These are phyloP conservation scores for Eulemur mongoz DNA, from an alignment of 2,797 vertebrate genomes.

Conservation along the genomic window DNA sequence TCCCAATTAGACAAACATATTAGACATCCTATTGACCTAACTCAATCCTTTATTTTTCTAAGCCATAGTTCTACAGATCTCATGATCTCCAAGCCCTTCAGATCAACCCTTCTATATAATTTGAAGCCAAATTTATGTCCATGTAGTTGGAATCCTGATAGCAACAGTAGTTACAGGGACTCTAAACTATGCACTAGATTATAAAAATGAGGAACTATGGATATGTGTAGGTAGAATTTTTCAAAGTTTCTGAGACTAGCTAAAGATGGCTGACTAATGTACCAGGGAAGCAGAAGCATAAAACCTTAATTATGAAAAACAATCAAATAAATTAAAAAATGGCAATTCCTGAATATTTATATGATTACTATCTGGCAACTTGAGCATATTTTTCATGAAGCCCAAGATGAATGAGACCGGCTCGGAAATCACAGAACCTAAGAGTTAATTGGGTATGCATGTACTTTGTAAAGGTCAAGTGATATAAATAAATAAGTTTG, in stretches of 20 bases:
- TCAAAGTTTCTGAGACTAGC: neutral
- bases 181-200: neutral
- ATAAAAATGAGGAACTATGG: neutral
- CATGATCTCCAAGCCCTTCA: neutral
- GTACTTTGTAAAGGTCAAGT: neutral
- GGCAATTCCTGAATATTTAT: neutral
- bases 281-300: neutral
- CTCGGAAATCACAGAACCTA: neutral
- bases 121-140: neutral
- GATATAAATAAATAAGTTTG: neutral
- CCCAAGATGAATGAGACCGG: neutral
- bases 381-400: neutral
- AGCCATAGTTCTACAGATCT: neutral
- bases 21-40: neutral
- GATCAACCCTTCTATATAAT: neutral
- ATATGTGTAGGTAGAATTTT: neutral
- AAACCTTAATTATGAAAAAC: constrained; percentile 13
- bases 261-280: neutral
- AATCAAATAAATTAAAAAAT: neutral
- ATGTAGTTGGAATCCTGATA: neutral
- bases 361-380: neutral
- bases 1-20: neutral
- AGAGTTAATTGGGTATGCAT: neutral
- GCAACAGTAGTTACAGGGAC: neutral
- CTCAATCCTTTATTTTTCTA: neutral